Base-by-base conservation (phyloP, 1,140 invertebrate species). In the Thaumetopoea pityocampa region DNA sequence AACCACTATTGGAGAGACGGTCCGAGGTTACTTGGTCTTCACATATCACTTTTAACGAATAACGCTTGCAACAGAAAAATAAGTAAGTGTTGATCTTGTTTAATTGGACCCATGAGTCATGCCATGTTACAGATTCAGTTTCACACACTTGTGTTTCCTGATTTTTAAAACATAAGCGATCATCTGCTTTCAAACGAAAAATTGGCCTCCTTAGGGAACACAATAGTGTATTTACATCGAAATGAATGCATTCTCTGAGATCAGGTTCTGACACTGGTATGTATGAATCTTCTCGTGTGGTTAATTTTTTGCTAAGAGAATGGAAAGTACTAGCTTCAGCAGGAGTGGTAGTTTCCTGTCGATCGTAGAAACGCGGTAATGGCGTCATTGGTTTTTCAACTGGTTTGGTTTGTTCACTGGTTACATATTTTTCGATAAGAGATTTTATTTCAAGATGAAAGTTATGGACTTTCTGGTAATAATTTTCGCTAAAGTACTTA, bases 91-190 rank as follows among this genome's bases (percentile, higher is more conserved):
- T 45, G 2, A 14, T 10, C 10, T 8, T 16, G 5, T 32, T 6
- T 12, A 35, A 11, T 24, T 38, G 8, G 8, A 20, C 9, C 42
- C 42, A 52, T 12, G 4, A 26, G n/a, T 41, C 24, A 7, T 20
- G 30, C 7, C 49, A 46, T 7, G 17, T 4, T 24, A 18, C 14
- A 6, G 5, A 12, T 15, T 32, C 28, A 32, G 26, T 18, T 40
- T 34, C 19, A 15, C 37, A 40, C 18, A 19, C 7, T 27, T 11
- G 10, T 29, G 11, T 23, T 20, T 38, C 8, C 24, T 9, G 18
- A 10, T 35, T n/a, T n/a, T n/a, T n/a, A n/a, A n/a, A 15, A 35
- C 47, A 50, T 7, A 46, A 24, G 32, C 38, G 19, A 4, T 40
- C 6, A 16, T 45, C 45, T 18, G 7, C 16, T 30, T 20, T 45